A percentile compares a stretch with the other conserved stretches of the same genome.
These are phyloP conservation scores for Podarcis raffonei DNA, from an alignment of 2,113 vertebrate species.

Conservation along the genomic window DNA sequence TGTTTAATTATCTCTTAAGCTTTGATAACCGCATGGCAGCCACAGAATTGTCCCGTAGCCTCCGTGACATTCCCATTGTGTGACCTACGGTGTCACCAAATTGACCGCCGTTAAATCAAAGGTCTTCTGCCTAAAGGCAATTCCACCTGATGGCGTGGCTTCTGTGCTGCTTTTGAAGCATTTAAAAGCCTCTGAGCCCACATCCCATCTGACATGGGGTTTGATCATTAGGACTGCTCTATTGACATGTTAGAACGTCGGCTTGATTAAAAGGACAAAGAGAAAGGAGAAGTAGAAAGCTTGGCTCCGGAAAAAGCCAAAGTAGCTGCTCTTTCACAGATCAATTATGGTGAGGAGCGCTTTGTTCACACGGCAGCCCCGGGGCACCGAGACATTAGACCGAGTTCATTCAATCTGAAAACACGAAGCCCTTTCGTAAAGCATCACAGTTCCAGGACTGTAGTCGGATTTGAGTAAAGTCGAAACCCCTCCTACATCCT, in stretches of 20 bases:
- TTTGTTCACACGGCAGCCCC: slow-evolving; percentile 41
- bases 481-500: too few species aligned
- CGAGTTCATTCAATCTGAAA: slow-evolving; percentile 45
- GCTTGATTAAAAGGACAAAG: slow-evolving; percentile 31
- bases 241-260: slow-evolving; percentile 31
- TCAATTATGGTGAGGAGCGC: slow-evolving; percentile 49
- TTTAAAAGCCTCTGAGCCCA: slow-evolving; percentile 11
- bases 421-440: neutral
- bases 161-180: slow-evolving; percentile 40
- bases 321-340: slow-evolving; percentile 45
- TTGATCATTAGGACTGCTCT: slow-evolving; percentile 29
- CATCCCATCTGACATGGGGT: slow-evolving; percentile 42
- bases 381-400: slow-evolving; percentile 21
- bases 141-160: slow-evolving; percentile 30
- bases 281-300: slow-evolving; percentile 42
- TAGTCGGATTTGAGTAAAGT: neutral
- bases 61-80: slow-evolving; percentile 49
- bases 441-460: neutral
- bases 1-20: slow-evolving; percentile 43
- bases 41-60: slow-evolving; percentile 27
- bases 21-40: slow-evolving; percentile 33
- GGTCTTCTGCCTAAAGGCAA: slow-evolving; percentile 18
- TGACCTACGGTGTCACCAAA: slow-evolving; percentile 45
- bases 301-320: slow-evolving; percentile 3
- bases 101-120: slow-evolving; percentile 60